Evolutionary conservation across 1,140 invertebrate genomes (phyloP).

Genomic region (Tribolium madens): DNA sequence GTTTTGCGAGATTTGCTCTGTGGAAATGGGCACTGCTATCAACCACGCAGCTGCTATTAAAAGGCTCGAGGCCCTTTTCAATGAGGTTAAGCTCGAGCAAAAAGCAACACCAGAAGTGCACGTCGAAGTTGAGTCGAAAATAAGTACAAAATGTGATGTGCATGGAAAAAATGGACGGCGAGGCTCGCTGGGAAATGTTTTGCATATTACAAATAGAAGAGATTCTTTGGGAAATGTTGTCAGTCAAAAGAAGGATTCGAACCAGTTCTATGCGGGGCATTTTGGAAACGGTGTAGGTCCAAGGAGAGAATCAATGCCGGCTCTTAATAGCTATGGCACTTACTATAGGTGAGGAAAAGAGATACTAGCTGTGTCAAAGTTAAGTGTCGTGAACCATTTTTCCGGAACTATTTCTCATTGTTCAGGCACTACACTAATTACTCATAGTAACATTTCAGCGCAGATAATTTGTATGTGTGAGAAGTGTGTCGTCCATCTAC

Average conservation of each 20-base stretch:
- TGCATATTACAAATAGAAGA: conserved; percentile 60
- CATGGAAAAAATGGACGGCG: conserved; percentile 74
- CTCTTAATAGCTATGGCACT: conserved; percentile 58
- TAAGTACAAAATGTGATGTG: conserved; percentile 75
- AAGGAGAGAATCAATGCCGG: conserved; percentile 67
- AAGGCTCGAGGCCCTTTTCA: conserved; percentile 78
- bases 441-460: conserved; percentile 2
- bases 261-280: conserved; percentile 49
- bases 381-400: conserved; percentile 8
- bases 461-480: conserved; percentile 31
- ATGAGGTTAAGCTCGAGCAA: conserved; percentile 72
- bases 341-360: conserved; percentile 45
- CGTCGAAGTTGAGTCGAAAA: conserved; percentile 69
- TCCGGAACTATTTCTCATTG: conserved; percentile 27
- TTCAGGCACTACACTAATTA: conserved; percentile 5
- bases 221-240: conserved; percentile 59
- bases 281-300: conserved; percentile 59
- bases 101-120: conserved; percentile 67
- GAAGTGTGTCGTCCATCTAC: conserved; percentile 29
- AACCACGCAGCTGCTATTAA: conserved; percentile 76
- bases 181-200: conserved; percentile 68
- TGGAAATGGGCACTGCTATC: conserved; percentile 69
- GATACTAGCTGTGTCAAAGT: neutral
- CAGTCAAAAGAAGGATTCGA: conserved; percentile 54
- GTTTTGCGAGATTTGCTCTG: too few relatives aligned